Conservation (phyloP, 2,888 invertebrate genomes). For the Pandemis heparana region DNA sequence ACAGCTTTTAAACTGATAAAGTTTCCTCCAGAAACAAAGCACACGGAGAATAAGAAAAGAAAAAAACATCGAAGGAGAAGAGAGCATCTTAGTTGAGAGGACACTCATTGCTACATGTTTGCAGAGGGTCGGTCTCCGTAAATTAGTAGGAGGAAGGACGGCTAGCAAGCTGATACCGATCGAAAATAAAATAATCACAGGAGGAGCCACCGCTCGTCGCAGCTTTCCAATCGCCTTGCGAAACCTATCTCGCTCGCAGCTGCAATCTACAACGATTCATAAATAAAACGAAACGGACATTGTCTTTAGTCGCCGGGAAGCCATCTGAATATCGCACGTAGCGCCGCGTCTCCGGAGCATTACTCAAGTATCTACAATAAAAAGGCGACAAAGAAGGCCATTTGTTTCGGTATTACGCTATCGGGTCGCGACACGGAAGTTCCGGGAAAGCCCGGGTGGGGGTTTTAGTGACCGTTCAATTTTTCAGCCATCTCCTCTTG, state of each 20-base stretch:
- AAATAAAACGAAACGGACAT: slow-evolving; percentile 49
- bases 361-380: slow-evolving; percentile 74
- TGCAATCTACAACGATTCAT: slow-evolving; percentile 53
- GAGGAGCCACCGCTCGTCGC: slow-evolving; percentile 54
- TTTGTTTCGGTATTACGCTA: slow-evolving; percentile 81
- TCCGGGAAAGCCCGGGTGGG: slow-evolving; percentile 52
- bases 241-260: slow-evolving; percentile 55
- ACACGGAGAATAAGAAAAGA: neutral
- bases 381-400: slow-evolving; percentile 72
- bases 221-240: slow-evolving; percentile 49
- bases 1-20: neutral
- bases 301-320: slow-evolving; percentile 49
- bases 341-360: slow-evolving; percentile 63
- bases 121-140: slow-evolving; percentile 55
- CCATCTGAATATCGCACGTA: slow-evolving; percentile 63
- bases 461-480: slow-evolving; percentile 60
- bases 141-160: slow-evolving; percentile 67
- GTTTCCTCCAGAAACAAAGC: neutral
- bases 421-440: slow-evolving; percentile 64
- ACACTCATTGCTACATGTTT: slow-evolving; percentile 51
- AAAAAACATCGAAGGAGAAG: neutral
- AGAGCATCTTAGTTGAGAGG: slow-evolving; percentile 17
- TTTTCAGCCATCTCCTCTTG: slow-evolving; percentile 61
- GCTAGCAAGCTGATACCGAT: slow-evolving; percentile 56
- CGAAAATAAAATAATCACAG: slow-evolving; percentile 59